phyloP scores from a whole-genome alignment of 2,797 vertebrate species.

The Triplophysa yarkandensis region DNA sequence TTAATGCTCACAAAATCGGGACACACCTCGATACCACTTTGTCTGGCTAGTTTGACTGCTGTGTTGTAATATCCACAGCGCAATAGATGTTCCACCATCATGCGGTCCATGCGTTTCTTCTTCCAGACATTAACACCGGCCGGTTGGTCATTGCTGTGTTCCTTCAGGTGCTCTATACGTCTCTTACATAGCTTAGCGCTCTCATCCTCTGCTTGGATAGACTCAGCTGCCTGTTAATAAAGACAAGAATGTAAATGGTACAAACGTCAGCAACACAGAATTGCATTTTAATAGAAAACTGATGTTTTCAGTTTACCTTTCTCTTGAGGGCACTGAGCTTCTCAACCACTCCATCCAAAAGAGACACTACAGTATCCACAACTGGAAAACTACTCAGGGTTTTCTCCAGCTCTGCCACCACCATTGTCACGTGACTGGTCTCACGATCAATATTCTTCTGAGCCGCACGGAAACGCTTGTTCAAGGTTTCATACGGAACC shows the following conservation, averaged over 20 bases:
- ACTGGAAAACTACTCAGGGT: conserved; percentile 93
- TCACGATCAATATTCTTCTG: conserved; percentile 98
- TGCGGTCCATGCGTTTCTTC: conserved; percentile 98
- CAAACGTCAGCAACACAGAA: background rate
- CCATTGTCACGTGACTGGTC: conserved; percentile 98
- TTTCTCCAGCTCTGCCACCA: conserved; percentile 98
- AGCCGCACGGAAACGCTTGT: conserved; percentile 96
- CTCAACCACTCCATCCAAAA: conserved; percentile 96
- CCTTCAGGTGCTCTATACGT: conserved; percentile 95
- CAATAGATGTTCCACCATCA: conserved; percentile 98
- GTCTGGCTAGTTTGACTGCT: conserved; percentile 92
- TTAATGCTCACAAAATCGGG: background rate
- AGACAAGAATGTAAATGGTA: background rate
- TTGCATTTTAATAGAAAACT: background rate
- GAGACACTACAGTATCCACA: conserved; percentile 95
- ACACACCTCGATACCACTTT: conserved; percentile 95
- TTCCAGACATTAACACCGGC: conserved; percentile 95
- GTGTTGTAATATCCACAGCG: conserved; percentile 99
- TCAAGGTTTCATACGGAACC: conserved; percentile 98
- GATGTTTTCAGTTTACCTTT: conserved; percentile 77
- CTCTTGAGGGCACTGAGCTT: conserved; percentile 97
- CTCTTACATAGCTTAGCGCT: conserved; percentile 97
- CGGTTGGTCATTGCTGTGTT: conserved; percentile 95
- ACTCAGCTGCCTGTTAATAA: conserved; percentile 89
- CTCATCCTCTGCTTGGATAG: conserved; percentile 97